phyloP scores from a whole-genome alignment of 2,797 vertebrate species.

The Borostomias antarcticus region DNA sequence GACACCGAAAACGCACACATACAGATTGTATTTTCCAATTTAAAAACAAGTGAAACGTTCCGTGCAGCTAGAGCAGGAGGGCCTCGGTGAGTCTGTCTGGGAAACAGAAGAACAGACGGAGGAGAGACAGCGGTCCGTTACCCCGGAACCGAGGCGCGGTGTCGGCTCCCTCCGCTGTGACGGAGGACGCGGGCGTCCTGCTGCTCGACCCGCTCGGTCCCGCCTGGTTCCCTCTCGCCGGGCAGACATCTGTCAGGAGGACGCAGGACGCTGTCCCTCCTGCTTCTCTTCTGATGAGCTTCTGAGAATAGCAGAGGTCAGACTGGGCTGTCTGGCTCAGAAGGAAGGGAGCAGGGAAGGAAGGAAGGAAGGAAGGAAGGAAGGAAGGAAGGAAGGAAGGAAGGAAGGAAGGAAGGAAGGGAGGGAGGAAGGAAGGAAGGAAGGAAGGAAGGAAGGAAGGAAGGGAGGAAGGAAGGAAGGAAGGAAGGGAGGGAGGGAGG shows the following conservation, averaged over 20 bases:
- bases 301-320: no score
- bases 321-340: background rate
- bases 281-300: no score
- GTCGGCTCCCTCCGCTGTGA: background rate
- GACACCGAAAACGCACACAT: background rate
- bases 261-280: background rate
- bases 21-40: conserved; percentile 5
- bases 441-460: no score
- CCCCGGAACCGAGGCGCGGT: background rate
- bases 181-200: background rate
- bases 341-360: background rate
- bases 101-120: background rate
- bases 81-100: no score
- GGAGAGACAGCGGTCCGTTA: background rate
- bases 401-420: background rate
- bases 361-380: background rate
- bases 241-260: background rate
- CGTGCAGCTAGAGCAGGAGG: background rate
- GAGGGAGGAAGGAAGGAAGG: background rate
- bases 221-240: background rate
- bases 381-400: background rate
- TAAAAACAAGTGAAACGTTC: conserved; percentile 3
- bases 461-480: no score
- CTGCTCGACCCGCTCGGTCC: no score
- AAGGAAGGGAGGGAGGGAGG: no score